phyloP scores from a whole-genome alignment of 2,113 vertebrate species.

The Odontophorus gujanensis region DNA sequence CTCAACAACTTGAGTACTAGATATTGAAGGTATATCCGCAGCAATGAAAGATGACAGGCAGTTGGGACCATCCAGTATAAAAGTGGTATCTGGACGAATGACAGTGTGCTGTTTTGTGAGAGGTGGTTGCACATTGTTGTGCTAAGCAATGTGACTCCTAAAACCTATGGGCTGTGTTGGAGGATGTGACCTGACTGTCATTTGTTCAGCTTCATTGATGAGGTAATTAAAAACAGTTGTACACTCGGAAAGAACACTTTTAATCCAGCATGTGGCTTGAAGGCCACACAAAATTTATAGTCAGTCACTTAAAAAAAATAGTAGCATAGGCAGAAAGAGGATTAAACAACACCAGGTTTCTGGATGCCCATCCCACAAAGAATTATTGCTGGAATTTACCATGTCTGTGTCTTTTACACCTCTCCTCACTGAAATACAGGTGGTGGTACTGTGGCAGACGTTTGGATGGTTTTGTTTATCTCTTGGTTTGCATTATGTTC shows the following conservation, averaged over 20 bases:
- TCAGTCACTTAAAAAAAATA: neutral
- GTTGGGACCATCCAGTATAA: neutral
- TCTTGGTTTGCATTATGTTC: neutral
- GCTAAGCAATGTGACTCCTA: slow-evolving; percentile 48
- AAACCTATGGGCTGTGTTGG: slow-evolving; percentile 71
- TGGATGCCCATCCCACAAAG: neutral
- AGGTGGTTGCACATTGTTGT: slow-evolving; percentile 8
- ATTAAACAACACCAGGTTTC: neutral
- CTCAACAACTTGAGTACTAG: neutral
- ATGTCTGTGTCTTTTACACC: neutral
- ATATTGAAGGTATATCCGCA: neutral
- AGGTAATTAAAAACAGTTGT: slow-evolving; percentile 74
- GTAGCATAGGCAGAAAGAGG: neutral
- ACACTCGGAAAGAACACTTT: slow-evolving; percentile 17
- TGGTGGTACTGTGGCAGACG: fast-evolving
- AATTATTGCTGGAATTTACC: neutral
- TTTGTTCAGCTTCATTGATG: slow-evolving; percentile 69
- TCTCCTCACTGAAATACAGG: neutral
- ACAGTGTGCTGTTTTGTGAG: neutral
- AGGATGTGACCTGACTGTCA: slow-evolving; percentile 32
- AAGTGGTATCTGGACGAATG: neutral
- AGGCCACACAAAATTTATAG: neutral
- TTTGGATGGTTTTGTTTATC: neutral
- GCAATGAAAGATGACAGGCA: neutral
- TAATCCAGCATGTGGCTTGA: neutral